These are phyloP conservation scores for Cantharis rufa DNA, from an alignment of 2,888 invertebrate species.

Conservation along the genomic window DNA sequence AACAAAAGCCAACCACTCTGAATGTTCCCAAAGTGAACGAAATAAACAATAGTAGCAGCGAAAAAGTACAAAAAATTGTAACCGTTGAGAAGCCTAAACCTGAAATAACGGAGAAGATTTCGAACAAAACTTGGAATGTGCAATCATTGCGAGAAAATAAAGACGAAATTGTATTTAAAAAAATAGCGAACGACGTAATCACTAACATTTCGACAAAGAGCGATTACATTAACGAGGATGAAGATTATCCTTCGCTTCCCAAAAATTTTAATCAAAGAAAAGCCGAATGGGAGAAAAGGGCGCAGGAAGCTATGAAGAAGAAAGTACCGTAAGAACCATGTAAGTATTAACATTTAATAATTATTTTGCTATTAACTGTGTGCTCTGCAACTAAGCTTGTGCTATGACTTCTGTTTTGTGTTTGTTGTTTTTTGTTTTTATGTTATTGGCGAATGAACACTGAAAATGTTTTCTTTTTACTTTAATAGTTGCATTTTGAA, in stretches of 20 bases:
- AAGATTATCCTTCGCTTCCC: constrained; percentile 59
- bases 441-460: background rate
- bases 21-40: constrained; percentile 41
- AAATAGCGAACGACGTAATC: constrained; percentile 34
- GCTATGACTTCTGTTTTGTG: background rate
- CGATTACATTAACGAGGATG: constrained; percentile 44
- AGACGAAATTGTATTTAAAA: constrained; percentile 24
- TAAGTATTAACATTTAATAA: constrained; percentile 5
- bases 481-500: background rate
- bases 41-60: constrained; percentile 37
- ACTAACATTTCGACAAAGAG: constrained; percentile 41
- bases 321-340: constrained; percentile 39
- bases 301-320: constrained; percentile 72
- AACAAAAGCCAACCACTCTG: constrained; percentile 47
- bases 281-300: constrained; percentile 78
- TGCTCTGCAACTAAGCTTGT: background rate
- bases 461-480: background rate
- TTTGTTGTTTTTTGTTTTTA: background rate
- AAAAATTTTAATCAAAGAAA: constrained; percentile 76
- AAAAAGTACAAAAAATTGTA: constrained; percentile 47
- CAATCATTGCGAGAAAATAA: constrained; percentile 42
- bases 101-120: constrained; percentile 37
- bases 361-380: background rate
- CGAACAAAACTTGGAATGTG: constrained; percentile 38
- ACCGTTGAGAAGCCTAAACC: constrained; percentile 49